phyloP scores from a whole-genome alignment of 2,113 vertebrate species.

The Barbus barbus region DNA sequence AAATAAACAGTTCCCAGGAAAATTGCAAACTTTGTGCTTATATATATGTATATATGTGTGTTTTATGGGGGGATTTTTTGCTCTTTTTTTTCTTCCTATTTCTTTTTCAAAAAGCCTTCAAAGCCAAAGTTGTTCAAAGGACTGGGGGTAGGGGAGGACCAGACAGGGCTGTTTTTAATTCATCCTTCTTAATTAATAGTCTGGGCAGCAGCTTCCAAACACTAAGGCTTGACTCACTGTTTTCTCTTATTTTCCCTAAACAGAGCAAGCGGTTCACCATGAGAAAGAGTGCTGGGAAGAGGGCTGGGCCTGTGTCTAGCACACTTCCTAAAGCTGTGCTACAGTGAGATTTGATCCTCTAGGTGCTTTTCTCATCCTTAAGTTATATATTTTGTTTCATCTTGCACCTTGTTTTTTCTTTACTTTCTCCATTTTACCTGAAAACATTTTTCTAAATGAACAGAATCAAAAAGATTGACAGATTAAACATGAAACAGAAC shows the following conservation, averaged over 20 bases:
- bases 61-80: constrained; percentile 5
- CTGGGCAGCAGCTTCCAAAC: constrained; percentile 65
- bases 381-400: neutral
- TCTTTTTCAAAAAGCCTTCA: constrained; percentile 60
- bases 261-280: constrained; percentile 69
- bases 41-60: neutral
- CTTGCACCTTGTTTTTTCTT: neutral
- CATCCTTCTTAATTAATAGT: constrained; percentile 76
- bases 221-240: constrained; percentile 75
- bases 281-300: constrained; percentile 62
- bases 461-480: neutral
- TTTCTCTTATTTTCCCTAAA: constrained; percentile 75
- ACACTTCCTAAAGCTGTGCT: constrained; percentile 63
- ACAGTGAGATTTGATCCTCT: neutral
- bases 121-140: constrained; percentile 72
- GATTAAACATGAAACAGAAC: too few species aligned
- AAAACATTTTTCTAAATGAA: neutral
- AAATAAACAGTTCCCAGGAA: constrained; percentile 19
- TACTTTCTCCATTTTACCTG: neutral
- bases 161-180: constrained; percentile 67
- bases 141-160: constrained; percentile 58
- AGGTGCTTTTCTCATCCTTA: constrained; percentile 1
- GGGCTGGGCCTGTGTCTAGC: constrained; percentile 64
- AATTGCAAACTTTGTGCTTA: neutral
- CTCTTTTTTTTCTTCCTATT: constrained; percentile 55